phyloP scores from a whole-genome alignment of 1,140 invertebrate species.

The Drosophila rufa region DNA sequence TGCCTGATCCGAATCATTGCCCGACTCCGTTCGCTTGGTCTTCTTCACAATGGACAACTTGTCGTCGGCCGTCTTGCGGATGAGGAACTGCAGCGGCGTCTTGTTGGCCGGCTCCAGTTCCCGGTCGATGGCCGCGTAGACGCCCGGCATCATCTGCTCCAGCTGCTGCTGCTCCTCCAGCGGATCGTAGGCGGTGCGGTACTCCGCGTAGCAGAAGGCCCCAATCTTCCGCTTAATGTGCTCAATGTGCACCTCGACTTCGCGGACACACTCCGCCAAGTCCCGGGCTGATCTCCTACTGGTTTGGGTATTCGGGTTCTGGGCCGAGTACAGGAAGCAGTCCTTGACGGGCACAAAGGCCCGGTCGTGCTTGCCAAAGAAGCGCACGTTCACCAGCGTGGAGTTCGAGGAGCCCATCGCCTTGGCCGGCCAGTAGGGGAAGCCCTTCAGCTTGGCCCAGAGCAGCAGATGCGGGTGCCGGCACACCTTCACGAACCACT shows the following conservation, averaged over 20 bases:
- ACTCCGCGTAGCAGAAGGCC: constrained; percentile 91
- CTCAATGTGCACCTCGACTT: constrained; percentile 91
- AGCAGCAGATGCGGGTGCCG: constrained; percentile 94
- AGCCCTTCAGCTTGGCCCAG: constrained; percentile 97
- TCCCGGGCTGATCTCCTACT: constrained; percentile 86
- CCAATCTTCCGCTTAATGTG: constrained; percentile 91
- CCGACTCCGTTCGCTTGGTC: constrained; percentile 67
- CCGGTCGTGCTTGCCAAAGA: constrained; percentile 97
- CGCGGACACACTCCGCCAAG: constrained; percentile 85
- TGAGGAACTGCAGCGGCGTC: constrained; percentile 78
- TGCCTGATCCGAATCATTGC: constrained; percentile 73
- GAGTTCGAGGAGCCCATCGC: constrained; percentile 91
- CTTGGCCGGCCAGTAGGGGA: constrained; percentile 98
- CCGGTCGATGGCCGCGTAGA: constrained; percentile 64
- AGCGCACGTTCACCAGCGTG: constrained; percentile 94
- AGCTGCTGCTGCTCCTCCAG: constrained; percentile 88
- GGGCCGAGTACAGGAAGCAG: constrained; percentile 92
- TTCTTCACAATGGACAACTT: constrained; percentile 84
- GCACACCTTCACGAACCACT: constrained; percentile 97
- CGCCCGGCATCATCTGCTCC: constrained; percentile 88
- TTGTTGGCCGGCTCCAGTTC: constrained; percentile 81
- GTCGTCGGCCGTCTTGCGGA: constrained; percentile 77
- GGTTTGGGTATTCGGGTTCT: constrained; percentile 87
- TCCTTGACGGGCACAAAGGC: constrained; percentile 95
- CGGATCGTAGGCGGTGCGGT: constrained; percentile 90